Evolutionary conservation across 2,888 invertebrate species (phyloP).

Genomic region (Apotomis capreana): DNA sequence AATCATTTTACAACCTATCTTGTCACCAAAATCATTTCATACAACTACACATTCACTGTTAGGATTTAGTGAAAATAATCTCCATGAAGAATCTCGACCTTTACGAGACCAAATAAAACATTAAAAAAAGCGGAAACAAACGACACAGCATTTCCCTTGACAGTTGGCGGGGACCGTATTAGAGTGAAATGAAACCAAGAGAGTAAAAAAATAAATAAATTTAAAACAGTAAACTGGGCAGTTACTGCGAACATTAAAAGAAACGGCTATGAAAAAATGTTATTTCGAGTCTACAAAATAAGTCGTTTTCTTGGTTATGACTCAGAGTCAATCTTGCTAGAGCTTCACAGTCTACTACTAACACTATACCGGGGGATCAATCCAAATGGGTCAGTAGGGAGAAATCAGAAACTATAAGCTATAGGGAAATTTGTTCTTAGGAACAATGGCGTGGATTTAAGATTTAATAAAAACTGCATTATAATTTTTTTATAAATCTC

Average conservation of each 20-base stretch:
- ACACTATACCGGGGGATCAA: no score
- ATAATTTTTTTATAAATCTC: no score
- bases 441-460: no score
- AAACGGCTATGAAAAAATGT: slow-evolving; percentile 30
- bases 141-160: slow-evolving; percentile 37
- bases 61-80: background rate
- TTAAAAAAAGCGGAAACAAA: slow-evolving; percentile 31
- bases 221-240: slow-evolving; percentile 39
- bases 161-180: slow-evolving; percentile 31
- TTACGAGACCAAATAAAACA: slow-evolving; percentile 16
- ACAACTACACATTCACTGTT: background rate
- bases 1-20: no score
- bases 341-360: background rate
- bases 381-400: no score
- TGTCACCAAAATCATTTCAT: no score
- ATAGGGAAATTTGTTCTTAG: no score
- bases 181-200: slow-evolving; percentile 33
- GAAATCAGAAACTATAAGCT: no score
- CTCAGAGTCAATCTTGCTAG: slow-evolving; percentile 1
- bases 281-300: slow-evolving; percentile 21
- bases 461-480: no score
- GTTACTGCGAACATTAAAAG: slow-evolving; percentile 33
- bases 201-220: slow-evolving; percentile 38
- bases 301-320: background rate
- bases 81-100: background rate